These are phyloP conservation scores for Pomatorhinus ruficollis DNA, from an alignment of 2,113 vertebrate genomes.

Conservation along the genomic window DNA sequence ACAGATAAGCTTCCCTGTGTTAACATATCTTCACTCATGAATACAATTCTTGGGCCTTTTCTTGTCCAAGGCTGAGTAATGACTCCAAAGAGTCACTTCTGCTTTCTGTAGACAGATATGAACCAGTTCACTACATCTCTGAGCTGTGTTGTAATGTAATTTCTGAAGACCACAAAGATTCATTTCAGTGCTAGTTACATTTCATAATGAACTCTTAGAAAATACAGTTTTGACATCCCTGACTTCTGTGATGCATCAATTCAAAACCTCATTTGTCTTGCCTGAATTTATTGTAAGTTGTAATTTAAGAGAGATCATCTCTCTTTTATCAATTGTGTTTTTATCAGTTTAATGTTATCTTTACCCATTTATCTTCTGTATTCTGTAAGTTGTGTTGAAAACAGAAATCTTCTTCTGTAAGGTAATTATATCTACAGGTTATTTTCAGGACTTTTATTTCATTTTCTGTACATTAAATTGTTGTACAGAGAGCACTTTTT, in stretches of 20 bases:
- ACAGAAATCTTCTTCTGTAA: neutral
- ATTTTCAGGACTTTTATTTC: neutral
- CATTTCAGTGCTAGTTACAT: neutral
- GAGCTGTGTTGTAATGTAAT: constrained; percentile 1
- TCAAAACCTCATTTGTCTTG: neutral
- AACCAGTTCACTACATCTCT: neutral
- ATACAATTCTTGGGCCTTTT: neutral
- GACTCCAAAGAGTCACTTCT: neutral
- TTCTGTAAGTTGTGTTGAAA: neutral
- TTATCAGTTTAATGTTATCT: neutral
- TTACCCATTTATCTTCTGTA: neutral
- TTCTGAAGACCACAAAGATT: neutral
- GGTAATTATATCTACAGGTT: neutral
- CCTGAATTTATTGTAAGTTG: neutral
- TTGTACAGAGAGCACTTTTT: neutral
- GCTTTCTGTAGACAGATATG: neutral
- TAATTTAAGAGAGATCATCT: neutral
- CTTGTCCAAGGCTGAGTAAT: neutral
- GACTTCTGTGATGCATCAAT: neutral
- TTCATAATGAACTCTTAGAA: constrained; percentile 5
- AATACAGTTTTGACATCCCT: constrained; percentile 17
- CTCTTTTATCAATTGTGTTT: neutral
- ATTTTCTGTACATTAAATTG: neutral
- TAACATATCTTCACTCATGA: neutral
- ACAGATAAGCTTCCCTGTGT: neutral